Evolutionary conservation across 2,888 invertebrate genomes (phyloP).

Genomic region (Embidobia sp.): DNA sequence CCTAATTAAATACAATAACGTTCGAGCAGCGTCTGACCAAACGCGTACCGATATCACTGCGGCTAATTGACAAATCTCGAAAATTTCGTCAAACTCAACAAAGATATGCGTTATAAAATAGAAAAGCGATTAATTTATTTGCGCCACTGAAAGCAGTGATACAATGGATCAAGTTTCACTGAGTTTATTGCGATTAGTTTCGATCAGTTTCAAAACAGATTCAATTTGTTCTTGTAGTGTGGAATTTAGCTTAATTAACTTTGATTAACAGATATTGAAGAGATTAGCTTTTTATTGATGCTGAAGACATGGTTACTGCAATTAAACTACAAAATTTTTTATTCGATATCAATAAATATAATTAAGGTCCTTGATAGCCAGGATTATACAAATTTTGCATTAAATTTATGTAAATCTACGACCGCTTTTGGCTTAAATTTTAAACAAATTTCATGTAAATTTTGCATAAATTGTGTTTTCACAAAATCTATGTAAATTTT

Average conservation of each 20-base stretch:
- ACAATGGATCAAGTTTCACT: constrained; percentile 15
- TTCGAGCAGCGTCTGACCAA: constrained; percentile 13
- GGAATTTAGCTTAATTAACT: constrained; percentile 21
- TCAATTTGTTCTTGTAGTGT: constrained; percentile 7
- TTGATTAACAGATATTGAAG: not conserved
- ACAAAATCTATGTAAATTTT: too few species aligned
- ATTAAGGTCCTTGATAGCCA: too few species aligned
- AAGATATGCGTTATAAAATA: too few species aligned
- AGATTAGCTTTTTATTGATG: constrained; percentile 19
- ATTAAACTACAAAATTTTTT: too few species aligned
- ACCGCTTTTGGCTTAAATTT: too few species aligned
- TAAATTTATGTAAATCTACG: too few species aligned
- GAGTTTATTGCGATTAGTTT: constrained; percentile 17
- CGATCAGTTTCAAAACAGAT: constrained; percentile 12
- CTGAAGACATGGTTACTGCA: too few species aligned
- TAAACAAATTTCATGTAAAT: too few species aligned
- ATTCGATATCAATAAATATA: too few species aligned
- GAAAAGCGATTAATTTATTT: too few species aligned
- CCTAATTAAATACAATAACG: constrained; percentile 6
- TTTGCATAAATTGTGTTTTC: too few species aligned
- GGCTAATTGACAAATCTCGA: not conserved
- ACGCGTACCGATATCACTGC: not conserved
- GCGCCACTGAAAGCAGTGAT: not conserved
- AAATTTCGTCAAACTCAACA: not conserved
- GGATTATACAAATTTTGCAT: too few species aligned